Evolutionary conservation across 2,888 invertebrate species (phyloP).

Genomic region (Volucella zonaria): DNA sequence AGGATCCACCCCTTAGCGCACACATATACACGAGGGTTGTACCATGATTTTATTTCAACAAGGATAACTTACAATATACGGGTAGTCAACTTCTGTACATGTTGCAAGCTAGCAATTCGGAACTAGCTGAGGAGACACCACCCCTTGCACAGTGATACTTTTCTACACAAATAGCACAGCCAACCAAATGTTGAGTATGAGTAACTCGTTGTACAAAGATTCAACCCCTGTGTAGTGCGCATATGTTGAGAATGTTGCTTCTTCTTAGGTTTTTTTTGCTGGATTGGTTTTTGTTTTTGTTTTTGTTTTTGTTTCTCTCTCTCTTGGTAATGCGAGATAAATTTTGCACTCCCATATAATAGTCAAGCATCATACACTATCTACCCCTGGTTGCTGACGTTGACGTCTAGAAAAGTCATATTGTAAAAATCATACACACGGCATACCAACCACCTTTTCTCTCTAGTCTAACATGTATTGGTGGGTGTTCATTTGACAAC

Average conservation of each 20-base stretch:
- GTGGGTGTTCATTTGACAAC: background rate
- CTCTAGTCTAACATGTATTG: background rate
- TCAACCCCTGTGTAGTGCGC: conserved; percentile 69
- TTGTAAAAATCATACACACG: background rate
- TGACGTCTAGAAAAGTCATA: conserved; percentile 1
- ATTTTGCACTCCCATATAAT: conserved; percentile 53
- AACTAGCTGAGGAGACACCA: conserved; percentile 35
- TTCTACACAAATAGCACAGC: conserved; percentile 43
- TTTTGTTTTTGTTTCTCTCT: conserved; percentile 13
- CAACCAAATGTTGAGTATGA: conserved; percentile 62
- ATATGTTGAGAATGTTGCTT: conserved; percentile 49
- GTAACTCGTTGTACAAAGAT: conserved; percentile 41
- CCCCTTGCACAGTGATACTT: conserved; percentile 48
- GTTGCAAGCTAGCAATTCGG: conserved; percentile 16
- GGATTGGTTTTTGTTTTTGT: background rate
- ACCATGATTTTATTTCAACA: conserved; percentile 1
- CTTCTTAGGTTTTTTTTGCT: conserved; percentile 18
- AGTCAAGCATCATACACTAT: conserved; percentile 22
- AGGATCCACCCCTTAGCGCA: conserved; percentile 59
- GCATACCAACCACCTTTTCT: conserved; percentile 6
- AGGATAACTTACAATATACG: background rate
- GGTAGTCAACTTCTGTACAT: conserved; percentile 5
- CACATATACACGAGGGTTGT: conserved; percentile 40
- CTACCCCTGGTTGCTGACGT: conserved; percentile 23
- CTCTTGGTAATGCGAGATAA: conserved; percentile 43